Base-by-base conservation (phyloP, 1,140 invertebrate genomes). In the Hyles vespertilio region DNA sequence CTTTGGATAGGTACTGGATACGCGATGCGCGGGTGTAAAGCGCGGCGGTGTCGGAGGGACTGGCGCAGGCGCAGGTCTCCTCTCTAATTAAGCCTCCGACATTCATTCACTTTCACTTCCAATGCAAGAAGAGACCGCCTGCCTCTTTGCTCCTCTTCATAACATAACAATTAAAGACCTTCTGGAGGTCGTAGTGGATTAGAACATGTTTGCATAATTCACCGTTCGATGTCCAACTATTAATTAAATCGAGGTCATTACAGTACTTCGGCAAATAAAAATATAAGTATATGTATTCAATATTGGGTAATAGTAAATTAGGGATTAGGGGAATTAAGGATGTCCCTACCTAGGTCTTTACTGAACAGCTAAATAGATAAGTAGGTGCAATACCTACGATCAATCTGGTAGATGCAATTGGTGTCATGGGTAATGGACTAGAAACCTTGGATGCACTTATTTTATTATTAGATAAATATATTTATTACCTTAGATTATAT, bases 41-140 rank as follows among this genome's bases (percentile, higher is more conserved):
- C 81, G 83, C 80, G 84, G 57, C 76, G 74, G 63, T 65, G 69
- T 77, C 75, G 71, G 77, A 77, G 77, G 75, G 81, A 89, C 85
- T 89, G 79, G 63, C 79, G 79, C 82, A 71, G 72, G 64, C 82
- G 74, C 74, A 69, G 72, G 69, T 69, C 77, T 86, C 79, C 77
- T 86, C 86, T 89, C 86, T 87, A 89, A 89, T 87, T 88, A 89
- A 89, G 80, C 79, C 81, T 84, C 78, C 73, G 78, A 74, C 81
- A 81, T 83, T 87, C 86, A 87, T 86, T 89, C 81, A 89, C 86
- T 89, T 89, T 89, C 86, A 89, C 86, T 89, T 88, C 84, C 78
- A 87, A 83, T 81, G 80, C 64, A 69, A 79, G 75, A 81, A 78
- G 80, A 81, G 69, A 32, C 72, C 73, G 70, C 63, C 63, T 66